Evolutionary conservation across 2,888 invertebrate genomes (phyloP).

Genomic region (Pandemis cinnamomeana): DNA sequence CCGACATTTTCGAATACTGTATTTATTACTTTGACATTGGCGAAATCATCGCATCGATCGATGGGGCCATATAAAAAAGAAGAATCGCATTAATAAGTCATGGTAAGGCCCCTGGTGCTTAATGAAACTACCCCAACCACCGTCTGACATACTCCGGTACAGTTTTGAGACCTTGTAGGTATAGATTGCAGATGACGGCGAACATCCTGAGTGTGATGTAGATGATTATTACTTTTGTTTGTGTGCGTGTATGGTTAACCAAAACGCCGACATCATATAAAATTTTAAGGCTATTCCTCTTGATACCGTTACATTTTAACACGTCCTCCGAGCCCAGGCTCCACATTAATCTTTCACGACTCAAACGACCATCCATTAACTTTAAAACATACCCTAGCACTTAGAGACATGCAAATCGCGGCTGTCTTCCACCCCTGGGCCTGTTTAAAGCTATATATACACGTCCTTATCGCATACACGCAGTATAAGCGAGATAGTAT

Average conservation of each 20-base stretch:
- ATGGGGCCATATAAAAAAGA: no score
- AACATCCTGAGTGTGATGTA: background rate
- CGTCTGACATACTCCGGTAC: no score
- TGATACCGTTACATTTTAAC: background rate
- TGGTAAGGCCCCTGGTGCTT: no score
- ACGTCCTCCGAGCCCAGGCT: constrained; percentile 1
- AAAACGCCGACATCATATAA: background rate
- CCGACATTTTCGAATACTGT: no score
- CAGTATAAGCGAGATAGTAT: background rate
- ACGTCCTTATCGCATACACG: background rate
- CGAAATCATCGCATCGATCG: no score
- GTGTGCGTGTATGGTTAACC: background rate
- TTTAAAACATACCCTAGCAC: constrained; percentile 14
- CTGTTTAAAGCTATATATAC: constrained; percentile 9
- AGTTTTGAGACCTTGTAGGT: no score
- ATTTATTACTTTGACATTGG: no score
- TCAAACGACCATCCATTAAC: constrained; percentile 20
- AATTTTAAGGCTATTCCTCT: background rate
- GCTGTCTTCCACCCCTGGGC: constrained; percentile 15
- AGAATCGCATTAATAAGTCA: no score
- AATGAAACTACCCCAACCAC: no score
- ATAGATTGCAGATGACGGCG: no score
- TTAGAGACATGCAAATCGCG: constrained; percentile 20
- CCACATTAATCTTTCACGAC: constrained; percentile 23
- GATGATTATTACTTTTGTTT: background rate